Conservation (phyloP, 2,888 invertebrate genomes). For the Cephus pygmeus region DNA sequence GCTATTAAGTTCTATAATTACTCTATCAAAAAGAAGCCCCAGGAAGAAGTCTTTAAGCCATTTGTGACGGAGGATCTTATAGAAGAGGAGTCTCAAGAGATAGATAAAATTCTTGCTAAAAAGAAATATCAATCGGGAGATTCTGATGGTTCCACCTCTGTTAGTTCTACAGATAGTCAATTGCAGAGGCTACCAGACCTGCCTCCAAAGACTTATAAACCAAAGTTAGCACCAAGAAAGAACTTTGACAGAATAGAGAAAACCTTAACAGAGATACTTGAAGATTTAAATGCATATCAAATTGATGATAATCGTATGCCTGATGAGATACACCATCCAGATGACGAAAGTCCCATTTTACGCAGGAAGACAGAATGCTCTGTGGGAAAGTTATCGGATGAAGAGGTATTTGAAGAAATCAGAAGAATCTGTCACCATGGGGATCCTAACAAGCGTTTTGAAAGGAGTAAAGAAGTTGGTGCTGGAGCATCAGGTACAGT, state of each 20-base stretch:
- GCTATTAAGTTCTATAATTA: conserved; percentile 92
- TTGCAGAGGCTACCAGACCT: conserved; percentile 50
- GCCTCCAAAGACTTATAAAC: conserved; percentile 55
- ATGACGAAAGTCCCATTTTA: conserved; percentile 71
- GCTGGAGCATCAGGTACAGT: conserved; percentile 94
- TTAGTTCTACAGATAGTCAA: conserved; percentile 50
- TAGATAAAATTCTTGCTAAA: conserved; percentile 79
- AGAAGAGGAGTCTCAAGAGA: conserved; percentile 84
- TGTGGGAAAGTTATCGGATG: conserved; percentile 73
- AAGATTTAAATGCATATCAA: conserved; percentile 47
- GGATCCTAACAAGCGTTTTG: conserved; percentile 84
- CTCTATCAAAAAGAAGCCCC: conserved; percentile 83
- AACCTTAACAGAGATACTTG: conserved; percentile 54
- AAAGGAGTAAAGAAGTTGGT: conserved; percentile 85
- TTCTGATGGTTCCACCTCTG: conserved; percentile 51
- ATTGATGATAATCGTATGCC: conserved; percentile 34
- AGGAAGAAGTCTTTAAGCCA: conserved; percentile 77
- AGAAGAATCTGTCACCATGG: conserved; percentile 83
- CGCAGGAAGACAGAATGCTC: conserved; percentile 71
- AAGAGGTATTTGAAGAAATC: conserved; percentile 82
- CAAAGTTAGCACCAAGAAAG: conserved; percentile 54
- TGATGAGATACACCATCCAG: conserved; percentile 41
- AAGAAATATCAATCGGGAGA: conserved; percentile 68
- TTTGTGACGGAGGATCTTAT: conserved; percentile 85
- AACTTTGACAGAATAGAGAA: conserved; percentile 47